These are phyloP conservation scores for Quiscalus mexicanus DNA, from an alignment of 2,113 vertebrate species.

Conservation along the genomic window DNA sequence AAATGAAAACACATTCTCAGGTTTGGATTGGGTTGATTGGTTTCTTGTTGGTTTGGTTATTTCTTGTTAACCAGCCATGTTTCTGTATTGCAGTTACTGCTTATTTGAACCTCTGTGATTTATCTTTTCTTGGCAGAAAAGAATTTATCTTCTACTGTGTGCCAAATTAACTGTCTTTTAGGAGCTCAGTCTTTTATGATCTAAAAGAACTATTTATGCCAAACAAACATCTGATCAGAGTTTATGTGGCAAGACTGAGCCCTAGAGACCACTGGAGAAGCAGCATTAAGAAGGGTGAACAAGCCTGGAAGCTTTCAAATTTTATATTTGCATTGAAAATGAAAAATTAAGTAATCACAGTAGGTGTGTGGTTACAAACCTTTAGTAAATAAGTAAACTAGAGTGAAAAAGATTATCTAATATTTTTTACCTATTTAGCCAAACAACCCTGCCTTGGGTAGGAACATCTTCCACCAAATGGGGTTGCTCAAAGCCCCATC, in stretches of 20 bases:
- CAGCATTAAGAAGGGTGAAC: background rate
- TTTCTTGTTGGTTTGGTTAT: background rate
- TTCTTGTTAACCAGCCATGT: background rate
- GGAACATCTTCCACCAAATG: background rate
- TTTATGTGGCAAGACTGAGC: background rate
- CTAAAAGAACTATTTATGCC: background rate
- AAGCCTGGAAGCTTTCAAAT: background rate
- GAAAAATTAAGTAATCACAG: background rate
- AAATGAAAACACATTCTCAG: background rate
- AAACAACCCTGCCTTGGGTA: background rate
- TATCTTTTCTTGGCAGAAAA: background rate
- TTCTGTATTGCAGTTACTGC: background rate
- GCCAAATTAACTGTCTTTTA: background rate
- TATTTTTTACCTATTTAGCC: background rate
- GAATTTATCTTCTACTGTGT: background rate
- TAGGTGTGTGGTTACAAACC: background rate
- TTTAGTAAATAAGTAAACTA: background rate
- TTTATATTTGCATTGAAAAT: background rate
- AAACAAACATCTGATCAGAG: rapidly evolving
- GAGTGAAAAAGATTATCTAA: background rate
- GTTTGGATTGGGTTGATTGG: background rate
- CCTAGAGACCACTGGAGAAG: background rate
- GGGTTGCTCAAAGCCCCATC: background rate
- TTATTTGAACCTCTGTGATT: background rate
- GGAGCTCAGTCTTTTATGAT: background rate